Conservation (phyloP, 2,797 vertebrate genomes). For the Zonotrichia albicollis region DNA sequence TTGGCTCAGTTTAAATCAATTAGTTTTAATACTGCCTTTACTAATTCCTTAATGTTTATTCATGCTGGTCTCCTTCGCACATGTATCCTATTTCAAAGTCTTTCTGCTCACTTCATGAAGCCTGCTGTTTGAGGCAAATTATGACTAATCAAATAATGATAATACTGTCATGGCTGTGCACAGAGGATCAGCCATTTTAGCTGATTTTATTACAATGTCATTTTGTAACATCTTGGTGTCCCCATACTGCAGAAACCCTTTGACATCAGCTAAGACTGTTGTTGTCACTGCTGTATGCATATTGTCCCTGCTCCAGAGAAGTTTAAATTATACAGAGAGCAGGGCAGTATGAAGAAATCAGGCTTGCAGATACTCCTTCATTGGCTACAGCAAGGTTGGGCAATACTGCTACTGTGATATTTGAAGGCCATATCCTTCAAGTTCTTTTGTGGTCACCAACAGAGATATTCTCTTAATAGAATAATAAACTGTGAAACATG, state of each 20-base stretch:
- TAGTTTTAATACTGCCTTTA: background rate
- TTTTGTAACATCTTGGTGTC: background rate
- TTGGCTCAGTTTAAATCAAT: background rate
- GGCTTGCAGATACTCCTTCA: background rate
- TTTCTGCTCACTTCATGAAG: background rate
- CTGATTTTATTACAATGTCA: background rate
- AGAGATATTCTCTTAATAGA: background rate
- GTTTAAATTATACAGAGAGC: background rate
- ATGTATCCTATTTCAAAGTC: constrained; percentile 21
- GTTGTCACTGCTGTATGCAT: background rate
- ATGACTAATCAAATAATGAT: background rate
- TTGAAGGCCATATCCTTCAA: background rate
- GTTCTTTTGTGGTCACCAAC: background rate
- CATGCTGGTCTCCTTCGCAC: background rate
- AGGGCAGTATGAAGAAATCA: background rate
- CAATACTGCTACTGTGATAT: background rate
- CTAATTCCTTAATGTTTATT: constrained; percentile 19
- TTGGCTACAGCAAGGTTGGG: background rate
- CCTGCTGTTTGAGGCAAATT: constrained; percentile 1
- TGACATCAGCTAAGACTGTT: background rate
- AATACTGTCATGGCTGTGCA: background rate
- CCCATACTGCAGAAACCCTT: background rate
- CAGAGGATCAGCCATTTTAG: background rate
- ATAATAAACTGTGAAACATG: background rate
- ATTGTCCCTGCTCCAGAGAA: background rate